Base-by-base conservation (phyloP, 2,888 invertebrate species). In the Metellina segmentata region DNA sequence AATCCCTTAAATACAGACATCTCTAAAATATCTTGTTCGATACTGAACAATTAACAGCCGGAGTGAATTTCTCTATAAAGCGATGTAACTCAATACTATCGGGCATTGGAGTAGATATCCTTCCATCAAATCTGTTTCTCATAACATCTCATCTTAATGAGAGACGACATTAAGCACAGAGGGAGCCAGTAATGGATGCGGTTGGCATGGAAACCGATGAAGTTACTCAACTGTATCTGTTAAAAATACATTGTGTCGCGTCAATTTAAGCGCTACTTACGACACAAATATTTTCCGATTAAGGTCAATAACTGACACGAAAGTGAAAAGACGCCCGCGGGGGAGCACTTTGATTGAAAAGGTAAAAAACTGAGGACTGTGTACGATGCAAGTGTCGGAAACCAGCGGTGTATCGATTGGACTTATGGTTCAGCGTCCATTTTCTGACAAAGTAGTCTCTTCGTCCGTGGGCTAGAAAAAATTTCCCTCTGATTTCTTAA, bases 151-250 rank as follows among this genome's bases (percentile, higher is more conserved):
- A 49, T 79, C 70, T 70, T 86, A 86, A 86, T 79, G 86, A 86
- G 79, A 79, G 70, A 34, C 78, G 85, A 69, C 85, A 85, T 70
- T 77, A 77, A 69, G 78, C 70, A 52, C 51, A 69, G 49, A 79
- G 70, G 78, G 86, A 51, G 70, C 51, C 70, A 86, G 78, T 86
- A 78, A 61, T 61, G 71, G 79, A 86, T 86, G 86, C 78, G 61
- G 88, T 88, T 51, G 88, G 49, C 61, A 81, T 88, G 61, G 88
- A 61, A 81, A 88, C 88, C 81, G 88, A 88, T 88, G 74, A 81
- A 81, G 88, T 88, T 81, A 11, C 88, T 74, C n/a, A 61, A 74
- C 74, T 81, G 81, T 72, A 81, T 88, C 81, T 53, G 88, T 81
- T 88, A 48, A 81, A 88, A 61, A 52, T 61, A 81, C 74, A 81